phyloP scores from a whole-genome alignment of 2,797 vertebrate species.

The Leuciscus waleckii region DNA sequence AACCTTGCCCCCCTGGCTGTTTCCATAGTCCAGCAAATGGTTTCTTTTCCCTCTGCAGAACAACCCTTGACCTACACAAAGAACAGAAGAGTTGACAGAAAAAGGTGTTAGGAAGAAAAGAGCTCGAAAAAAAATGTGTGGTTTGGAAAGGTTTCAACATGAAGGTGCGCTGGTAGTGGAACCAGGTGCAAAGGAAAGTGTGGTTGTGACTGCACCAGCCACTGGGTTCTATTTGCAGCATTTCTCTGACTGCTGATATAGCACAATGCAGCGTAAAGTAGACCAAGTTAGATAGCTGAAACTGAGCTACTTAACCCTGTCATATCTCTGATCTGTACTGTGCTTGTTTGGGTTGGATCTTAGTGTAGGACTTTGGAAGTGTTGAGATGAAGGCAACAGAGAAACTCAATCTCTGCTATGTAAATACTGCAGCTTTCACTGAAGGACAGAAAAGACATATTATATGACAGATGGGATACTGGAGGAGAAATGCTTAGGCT shows the following conservation, averaged over 20 bases:
- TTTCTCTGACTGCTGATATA: slow-evolving; percentile 28
- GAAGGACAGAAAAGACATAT: not conserved
- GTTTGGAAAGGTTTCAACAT: slow-evolving; percentile 47
- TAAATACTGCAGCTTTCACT: slow-evolving; percentile 9
- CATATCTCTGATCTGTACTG: slow-evolving; percentile 31
- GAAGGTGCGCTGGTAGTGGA: slow-evolving; percentile 47
- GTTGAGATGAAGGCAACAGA: not conserved
- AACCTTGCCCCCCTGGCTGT: slow-evolving; percentile 60
- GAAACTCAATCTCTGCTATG: not conserved
- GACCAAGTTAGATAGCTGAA: slow-evolving; percentile 17
- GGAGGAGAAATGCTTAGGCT: not conserved
- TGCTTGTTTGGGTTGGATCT: slow-evolving; percentile 4
- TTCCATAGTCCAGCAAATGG: slow-evolving; percentile 70
- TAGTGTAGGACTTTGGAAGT: slow-evolving; percentile 1
- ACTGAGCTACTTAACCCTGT: slow-evolving; percentile 16
- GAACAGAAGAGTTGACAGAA: slow-evolving; percentile 5
- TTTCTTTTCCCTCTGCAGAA: slow-evolving; percentile 67
- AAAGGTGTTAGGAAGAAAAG: not conserved
- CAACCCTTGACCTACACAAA: slow-evolving; percentile 71
- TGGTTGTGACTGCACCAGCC: slow-evolving; percentile 49
- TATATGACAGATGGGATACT: not conserved
- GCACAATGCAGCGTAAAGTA: slow-evolving; percentile 33
- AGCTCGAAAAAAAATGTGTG: slow-evolving; percentile 52
- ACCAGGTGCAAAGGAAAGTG: slow-evolving; percentile 68
- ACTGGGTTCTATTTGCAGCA: slow-evolving; percentile 35